Percentiles rank a stretch among this genome's conserved stretches.
Evolutionary conservation across 2,888 invertebrate genomes (phyloP).

Genomic region (Mycalesis mineus): DNA sequence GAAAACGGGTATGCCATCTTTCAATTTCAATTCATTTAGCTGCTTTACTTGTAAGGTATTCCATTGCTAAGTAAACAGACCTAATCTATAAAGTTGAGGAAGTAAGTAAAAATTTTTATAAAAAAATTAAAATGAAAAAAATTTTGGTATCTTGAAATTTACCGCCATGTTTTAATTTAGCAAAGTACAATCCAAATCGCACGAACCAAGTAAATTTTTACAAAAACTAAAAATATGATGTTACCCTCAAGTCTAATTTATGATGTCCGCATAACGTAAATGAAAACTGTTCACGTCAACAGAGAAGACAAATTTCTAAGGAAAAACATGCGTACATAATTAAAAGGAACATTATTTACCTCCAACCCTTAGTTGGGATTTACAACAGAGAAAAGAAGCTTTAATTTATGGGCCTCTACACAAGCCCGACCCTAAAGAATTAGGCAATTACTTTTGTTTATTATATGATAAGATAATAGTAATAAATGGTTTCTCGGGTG

Average conservation of each 20-base stretch:
- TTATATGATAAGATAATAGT: constrained; percentile 51
- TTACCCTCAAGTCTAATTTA: background rate
- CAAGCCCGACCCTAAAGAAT: constrained; percentile 57
- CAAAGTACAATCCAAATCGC: background rate
- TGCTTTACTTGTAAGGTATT: too few species aligned
- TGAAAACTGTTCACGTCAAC: constrained; percentile 17
- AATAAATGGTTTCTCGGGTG: constrained; percentile 37
- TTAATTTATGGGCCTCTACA: constrained; percentile 59
- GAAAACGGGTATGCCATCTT: too few species aligned
- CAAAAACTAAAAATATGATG: background rate
- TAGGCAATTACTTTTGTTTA: constrained; percentile 67
- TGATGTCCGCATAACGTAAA: constrained; percentile 8
- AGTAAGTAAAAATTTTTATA: too few species aligned
- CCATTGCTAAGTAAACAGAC: too few species aligned
- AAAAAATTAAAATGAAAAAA: too few species aligned
- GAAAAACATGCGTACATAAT: constrained; percentile 34
- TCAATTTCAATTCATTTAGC: too few species aligned
- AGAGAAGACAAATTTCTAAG: constrained; percentile 10
- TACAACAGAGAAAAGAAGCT: constrained; percentile 43
- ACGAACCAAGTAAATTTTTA: background rate
- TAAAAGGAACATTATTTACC: constrained; percentile 46
- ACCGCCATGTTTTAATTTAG: background rate
- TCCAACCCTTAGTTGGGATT: constrained; percentile 40
- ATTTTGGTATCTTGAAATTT: background rate
- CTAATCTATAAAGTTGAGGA: too few species aligned